Evolutionary conservation across 2,113 vertebrate genomes (phyloP), one percentile per base, ranked within the genome.

Genomic region (Pluvianellus socialis): DNA sequence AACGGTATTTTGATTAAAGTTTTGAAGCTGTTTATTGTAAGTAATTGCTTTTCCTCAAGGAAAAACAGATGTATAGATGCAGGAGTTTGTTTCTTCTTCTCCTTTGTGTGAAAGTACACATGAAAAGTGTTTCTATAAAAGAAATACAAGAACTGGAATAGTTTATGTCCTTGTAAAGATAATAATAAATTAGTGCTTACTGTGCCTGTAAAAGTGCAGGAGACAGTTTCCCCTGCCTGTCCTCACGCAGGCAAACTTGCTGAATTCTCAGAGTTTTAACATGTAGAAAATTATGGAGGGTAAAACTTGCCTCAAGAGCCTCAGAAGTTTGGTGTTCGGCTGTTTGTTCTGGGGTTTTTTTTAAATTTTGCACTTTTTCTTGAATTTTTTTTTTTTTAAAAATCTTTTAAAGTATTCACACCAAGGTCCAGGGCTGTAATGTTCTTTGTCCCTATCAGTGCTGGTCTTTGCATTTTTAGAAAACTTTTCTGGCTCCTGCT

Each of bases 1-100:
- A 90, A 94, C 93, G 79, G 71, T 96, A 97, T 94, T 98, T 97
- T 96, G 88, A 80, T 97, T 98, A 96, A 96, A 97, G 94, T 96
- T 98, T 92, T 96, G 89, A 96, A 95, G 71, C 90, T 97, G 96
- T 96, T 97, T 97, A 97, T 97, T 97, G 86, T 96, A 97, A 98
- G 94, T 92, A 98, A 98, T 97, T 97, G 94, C 92, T 95, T 92
- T 76, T 95, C 73, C 79, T 97, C 83, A 95, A 96, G 93, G 95
- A 96, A 98, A 97, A 97, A 92, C 74, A 98, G 96, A 97, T 97
- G 96, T 85, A 97, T 88, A 89, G 88, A 95, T 70, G 79, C 92
- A 95, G 91, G 92, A 98, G 96, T 96, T 92, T 96, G 95, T 94
- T 97, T 97, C 90, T 88, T 90, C 96, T 97, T 84, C 96, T 87